These are phyloP conservation scores for Cephalopterus ornatus DNA, from an alignment of 2,113 vertebrate species.

Conservation along the genomic window DNA sequence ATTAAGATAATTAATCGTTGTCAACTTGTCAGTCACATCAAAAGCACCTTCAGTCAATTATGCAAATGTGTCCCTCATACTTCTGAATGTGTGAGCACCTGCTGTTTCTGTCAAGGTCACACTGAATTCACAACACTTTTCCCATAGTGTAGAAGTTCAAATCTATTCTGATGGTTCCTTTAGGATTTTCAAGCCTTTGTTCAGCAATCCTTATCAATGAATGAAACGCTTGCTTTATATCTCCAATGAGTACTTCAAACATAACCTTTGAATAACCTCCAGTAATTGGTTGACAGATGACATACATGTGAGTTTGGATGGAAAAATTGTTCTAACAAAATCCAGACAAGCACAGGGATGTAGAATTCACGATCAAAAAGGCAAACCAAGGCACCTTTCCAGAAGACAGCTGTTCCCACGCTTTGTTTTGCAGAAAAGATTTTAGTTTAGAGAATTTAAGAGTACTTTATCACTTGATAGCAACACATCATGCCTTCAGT, in stretches of 20 bases:
- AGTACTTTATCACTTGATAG: background rate
- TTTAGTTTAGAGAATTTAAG: background rate
- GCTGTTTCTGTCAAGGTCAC: conserved; percentile 68
- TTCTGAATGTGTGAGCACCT: background rate
- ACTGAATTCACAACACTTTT: conserved; percentile 26
- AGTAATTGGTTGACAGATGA: conserved; percentile 47
- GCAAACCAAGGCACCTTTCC: background rate
- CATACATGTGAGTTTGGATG: background rate
- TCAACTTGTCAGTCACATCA: conserved; percentile 64
- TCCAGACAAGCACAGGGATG: background rate
- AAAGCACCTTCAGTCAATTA: conserved; percentile 60
- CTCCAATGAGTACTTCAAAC: conserved; percentile 43
- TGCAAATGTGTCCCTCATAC: background rate
- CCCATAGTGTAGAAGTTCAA: conserved; percentile 11
- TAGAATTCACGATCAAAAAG: background rate
- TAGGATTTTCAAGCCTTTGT: conserved; percentile 35
- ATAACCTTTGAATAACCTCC: conserved; percentile 61
- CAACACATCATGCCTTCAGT: background rate
- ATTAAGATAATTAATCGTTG: conserved; percentile 77
- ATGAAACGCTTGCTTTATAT: background rate
- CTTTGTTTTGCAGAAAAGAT: background rate
- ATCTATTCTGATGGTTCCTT: conserved; percentile 33
- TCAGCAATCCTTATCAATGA: conserved; percentile 23
- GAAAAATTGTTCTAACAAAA: conserved; percentile 39
- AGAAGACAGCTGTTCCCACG: background rate